Evolutionary conservation across 2,797 vertebrate genomes (phyloP).

Genomic region (Jordanella pulchra): DNA sequence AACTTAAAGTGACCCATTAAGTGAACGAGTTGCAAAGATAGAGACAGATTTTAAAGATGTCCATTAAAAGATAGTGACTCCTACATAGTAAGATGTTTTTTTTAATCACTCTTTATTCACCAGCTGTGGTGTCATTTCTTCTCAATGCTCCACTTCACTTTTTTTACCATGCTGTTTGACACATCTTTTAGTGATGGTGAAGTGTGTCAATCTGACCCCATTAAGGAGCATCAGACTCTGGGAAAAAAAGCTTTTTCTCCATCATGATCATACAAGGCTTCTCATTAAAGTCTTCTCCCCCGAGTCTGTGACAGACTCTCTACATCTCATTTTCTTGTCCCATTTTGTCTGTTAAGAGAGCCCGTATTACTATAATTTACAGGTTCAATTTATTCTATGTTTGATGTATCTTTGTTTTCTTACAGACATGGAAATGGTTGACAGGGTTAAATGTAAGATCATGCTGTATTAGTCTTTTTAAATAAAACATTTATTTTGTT

Average conservation of each 20-base stretch:
- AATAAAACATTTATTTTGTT: background rate
- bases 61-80: background rate
- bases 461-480: background rate
- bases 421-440: background rate
- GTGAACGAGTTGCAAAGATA: background rate
- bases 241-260: conserved; percentile 55
- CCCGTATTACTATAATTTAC: conserved; percentile 1
- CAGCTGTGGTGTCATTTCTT: conserved; percentile 9
- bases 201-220: conserved; percentile 68
- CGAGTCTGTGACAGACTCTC: conserved; percentile 41
- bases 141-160: conserved; percentile 7
- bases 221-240: conserved; percentile 55
- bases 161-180: conserved; percentile 24
- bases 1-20: background rate
- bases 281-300: conserved; percentile 66
- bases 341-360: conserved; percentile 36
- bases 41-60: background rate
- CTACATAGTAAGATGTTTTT: background rate
- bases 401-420: background rate
- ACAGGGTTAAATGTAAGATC: background rate
- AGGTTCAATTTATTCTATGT: background rate
- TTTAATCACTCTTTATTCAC: background rate
- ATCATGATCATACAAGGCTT: conserved; percentile 62
- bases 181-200: conserved; percentile 44
- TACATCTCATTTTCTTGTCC: conserved; percentile 41